Evolutionary conservation across 2,888 invertebrate species (phyloP).

Genomic region (Diplazon laetatorius): DNA sequence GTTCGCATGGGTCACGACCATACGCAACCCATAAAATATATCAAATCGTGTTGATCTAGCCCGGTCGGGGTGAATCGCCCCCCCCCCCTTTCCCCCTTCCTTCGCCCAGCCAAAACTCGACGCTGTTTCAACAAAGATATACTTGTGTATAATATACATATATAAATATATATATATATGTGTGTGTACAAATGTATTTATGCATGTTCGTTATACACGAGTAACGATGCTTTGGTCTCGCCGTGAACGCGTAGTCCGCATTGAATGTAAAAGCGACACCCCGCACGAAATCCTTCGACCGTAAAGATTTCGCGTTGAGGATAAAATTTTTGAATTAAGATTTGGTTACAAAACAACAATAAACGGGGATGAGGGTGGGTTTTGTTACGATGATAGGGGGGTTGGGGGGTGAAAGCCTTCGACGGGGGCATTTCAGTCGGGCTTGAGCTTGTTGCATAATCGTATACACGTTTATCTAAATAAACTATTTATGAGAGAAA

Average conservation of each 20-base stretch:
- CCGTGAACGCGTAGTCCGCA: slow-evolving; percentile 2
- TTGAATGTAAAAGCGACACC: slow-evolving; percentile 19
- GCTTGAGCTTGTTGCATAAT: slow-evolving; percentile 49
- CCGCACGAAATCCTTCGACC: slow-evolving; percentile 59
- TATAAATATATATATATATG: no score
- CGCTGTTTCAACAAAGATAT: slow-evolving; percentile 34
- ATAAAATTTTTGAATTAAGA: slow-evolving; percentile 69
- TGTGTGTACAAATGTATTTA: not conserved
- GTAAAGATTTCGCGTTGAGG: slow-evolving; percentile 66
- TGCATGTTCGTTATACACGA: not conserved
- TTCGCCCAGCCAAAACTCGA: slow-evolving; percentile 33
- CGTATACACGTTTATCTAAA: slow-evolving; percentile 45
- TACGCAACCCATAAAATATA: slow-evolving; percentile 57
- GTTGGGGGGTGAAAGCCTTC: not conserved
- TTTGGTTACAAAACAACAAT: slow-evolving; percentile 60
- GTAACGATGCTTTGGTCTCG: slow-evolving; percentile 1
- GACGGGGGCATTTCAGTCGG: slow-evolving; percentile 24
- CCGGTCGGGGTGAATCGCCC: slow-evolving; percentile 43
- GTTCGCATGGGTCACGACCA: slow-evolving; percentile 29
- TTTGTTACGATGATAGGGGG: not conserved
- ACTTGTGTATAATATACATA: slow-evolving; percentile 29
- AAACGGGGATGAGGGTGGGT: slow-evolving; percentile 4
- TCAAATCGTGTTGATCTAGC: slow-evolving; percentile 55
- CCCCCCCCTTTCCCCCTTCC: slow-evolving; percentile 53
- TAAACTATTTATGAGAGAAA: slow-evolving; percentile 52